phyloP scores from a whole-genome alignment of 2,797 vertebrate genomes.

The Acanthis flammea region DNA sequence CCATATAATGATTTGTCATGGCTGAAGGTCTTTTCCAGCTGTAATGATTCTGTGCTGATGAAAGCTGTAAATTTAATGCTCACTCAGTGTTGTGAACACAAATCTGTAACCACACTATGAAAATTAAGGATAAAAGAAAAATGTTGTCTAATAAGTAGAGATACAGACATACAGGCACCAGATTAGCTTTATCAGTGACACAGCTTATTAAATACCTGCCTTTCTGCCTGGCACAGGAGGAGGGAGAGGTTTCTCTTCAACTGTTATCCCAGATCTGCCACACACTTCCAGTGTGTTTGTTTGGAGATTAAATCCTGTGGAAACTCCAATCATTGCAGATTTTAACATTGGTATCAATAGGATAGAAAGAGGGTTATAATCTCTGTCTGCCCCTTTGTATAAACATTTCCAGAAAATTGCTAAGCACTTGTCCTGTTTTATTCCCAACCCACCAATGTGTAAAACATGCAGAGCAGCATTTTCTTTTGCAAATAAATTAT shows the following conservation, averaged over 20 bases:
- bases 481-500: background rate
- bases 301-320: background rate
- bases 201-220: background rate
- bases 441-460: background rate
- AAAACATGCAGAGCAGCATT: background rate
- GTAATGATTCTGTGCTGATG: background rate
- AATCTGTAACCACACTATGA: background rate
- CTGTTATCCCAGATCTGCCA: background rate
- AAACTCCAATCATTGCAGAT: background rate
- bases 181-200: background rate
- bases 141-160: background rate
- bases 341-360: background rate
- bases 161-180: background rate
- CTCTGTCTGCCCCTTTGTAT: background rate
- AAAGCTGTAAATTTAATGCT: background rate
- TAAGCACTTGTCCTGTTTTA: background rate
- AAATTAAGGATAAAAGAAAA: background rate
- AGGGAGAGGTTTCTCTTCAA: background rate
- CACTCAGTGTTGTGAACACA: background rate
- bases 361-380: background rate
- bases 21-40: background rate
- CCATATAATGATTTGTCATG: background rate
- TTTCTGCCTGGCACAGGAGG: background rate
- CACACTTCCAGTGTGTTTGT: background rate
- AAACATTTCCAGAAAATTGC: background rate